These are phyloP conservation scores for Drosophila paucipuncta DNA, from an alignment of 2,888 invertebrate genomes.

Conservation along the genomic window DNA sequence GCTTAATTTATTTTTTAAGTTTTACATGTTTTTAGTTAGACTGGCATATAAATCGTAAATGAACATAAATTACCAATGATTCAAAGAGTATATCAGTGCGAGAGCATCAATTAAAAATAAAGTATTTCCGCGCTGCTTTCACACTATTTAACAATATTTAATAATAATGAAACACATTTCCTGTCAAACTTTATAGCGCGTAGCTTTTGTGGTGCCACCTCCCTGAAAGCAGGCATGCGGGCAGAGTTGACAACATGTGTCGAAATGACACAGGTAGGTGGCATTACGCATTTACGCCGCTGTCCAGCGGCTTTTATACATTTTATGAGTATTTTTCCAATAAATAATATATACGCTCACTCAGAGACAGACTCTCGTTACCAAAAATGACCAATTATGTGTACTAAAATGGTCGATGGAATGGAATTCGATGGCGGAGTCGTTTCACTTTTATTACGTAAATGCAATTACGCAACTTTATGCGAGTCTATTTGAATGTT, in stretches of 20 bases:
- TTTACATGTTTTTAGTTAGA: background rate
- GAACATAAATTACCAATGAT: constrained; percentile 13
- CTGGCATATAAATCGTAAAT: background rate
- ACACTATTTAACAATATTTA: constrained; percentile 30
- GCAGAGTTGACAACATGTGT: constrained; percentile 44
- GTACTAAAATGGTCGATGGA: constrained; percentile 3
- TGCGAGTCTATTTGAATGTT: constrained; percentile 77
- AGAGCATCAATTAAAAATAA: constrained; percentile 21
- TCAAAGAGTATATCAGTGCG: constrained; percentile 3
- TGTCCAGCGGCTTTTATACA: constrained; percentile 41
- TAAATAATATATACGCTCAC: constrained; percentile 61
- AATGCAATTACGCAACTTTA: constrained; percentile 77
- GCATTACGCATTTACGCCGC: constrained; percentile 42
- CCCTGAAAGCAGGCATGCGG: background rate
- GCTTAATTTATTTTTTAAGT: background rate
- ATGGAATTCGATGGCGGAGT: background rate
- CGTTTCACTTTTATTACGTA: constrained; percentile 56
- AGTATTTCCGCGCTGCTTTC: constrained; percentile 16
- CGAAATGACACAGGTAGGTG: constrained; percentile 51
- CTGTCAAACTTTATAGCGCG: constrained; percentile 8
- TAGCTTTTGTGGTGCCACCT: background rate
- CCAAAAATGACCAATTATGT: constrained; percentile 48
- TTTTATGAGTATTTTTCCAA: constrained; percentile 66
- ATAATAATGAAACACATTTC: constrained; percentile 25
- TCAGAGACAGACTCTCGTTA: background rate